Percentiles rank a stretch among this genome's conserved stretches.
These are phyloP conservation scores for Acromyrmex charruanus DNA, from an alignment of 1,140 invertebrate genomes.

Conservation along the genomic window DNA sequence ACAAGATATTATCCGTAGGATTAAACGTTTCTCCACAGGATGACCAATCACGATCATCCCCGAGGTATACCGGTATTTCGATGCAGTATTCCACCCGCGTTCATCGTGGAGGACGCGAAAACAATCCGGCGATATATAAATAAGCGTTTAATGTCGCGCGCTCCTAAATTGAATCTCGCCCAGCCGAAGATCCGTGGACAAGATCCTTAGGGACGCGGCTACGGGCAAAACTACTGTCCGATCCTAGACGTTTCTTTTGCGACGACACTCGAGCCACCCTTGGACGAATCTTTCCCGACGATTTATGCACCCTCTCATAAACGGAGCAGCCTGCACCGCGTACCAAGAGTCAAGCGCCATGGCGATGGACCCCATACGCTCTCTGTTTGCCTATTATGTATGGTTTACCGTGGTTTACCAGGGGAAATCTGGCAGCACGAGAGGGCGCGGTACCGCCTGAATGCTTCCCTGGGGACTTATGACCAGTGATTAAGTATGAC, in stretches of 20 bases:
- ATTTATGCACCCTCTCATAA: conserved; percentile 72
- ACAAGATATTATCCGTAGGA: neutral
- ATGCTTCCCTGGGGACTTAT: conserved; percentile 72
- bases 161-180: conserved; percentile 82
- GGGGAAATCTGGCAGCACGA: conserved; percentile 71
- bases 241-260: neutral
- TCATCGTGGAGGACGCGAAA: conserved; percentile 58
- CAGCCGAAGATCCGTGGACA: conserved; percentile 76
- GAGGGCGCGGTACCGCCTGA: conserved; percentile 29
- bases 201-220: conserved; percentile 66
- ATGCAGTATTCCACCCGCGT: neutral
- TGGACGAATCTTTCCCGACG: conserved; percentile 70
- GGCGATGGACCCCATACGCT: conserved; percentile 80
- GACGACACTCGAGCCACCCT: too few species aligned
- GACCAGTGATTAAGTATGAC: conserved; percentile 81
- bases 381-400: conserved; percentile 79
- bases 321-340: conserved; percentile 58
- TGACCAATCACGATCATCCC: conserved; percentile 1
- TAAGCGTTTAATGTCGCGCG: conserved; percentile 78
- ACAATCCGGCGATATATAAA: conserved; percentile 71
- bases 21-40: conserved; percentile 27
- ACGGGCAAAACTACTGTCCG: conserved; percentile 73
- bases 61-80: neutral
- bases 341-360: conserved; percentile 74
- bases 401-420: conserved; percentile 81